Conservation (phyloP, 2,888 invertebrate species). For the Venusia cambrica region DNA sequence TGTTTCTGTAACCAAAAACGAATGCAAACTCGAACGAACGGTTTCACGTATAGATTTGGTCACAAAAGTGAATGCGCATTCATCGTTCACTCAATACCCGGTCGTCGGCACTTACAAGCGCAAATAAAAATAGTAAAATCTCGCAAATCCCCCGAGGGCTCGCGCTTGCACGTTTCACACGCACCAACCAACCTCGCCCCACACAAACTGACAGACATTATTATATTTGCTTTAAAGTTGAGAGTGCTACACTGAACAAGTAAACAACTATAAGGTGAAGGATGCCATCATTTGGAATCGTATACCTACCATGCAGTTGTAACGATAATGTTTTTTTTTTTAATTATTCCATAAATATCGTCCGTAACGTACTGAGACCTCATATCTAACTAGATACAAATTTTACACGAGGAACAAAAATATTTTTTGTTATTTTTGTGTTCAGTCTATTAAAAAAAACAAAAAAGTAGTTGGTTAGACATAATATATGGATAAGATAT, state of each 20-base stretch:
- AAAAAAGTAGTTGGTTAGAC: no score
- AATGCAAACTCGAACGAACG: constrained; percentile 34
- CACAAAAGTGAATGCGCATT: constrained; percentile 41
- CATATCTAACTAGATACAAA: no score
- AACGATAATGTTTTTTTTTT: no score
- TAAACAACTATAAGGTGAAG: constrained; percentile 10
- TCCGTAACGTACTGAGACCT: no score
- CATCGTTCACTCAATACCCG: constrained; percentile 36
- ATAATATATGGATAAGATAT: no score
- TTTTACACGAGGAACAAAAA: no score
- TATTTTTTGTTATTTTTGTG: no score
- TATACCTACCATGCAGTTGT: no score
- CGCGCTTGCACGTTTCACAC: constrained; percentile 61
- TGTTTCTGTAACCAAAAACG: constrained; percentile 31
- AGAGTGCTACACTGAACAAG: constrained; percentile 18
- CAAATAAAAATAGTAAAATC: constrained; percentile 78
- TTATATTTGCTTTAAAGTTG: constrained; percentile 44
- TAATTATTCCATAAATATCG: no score
- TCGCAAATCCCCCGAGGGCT: constrained; percentile 64
- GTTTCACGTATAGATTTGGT: constrained; percentile 30
- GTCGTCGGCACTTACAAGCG: constrained; percentile 65
- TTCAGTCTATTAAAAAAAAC: no score
- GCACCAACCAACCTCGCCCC: constrained; percentile 46
- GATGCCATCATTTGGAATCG: no score
- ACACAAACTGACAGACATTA: constrained; percentile 49